Evolutionary conservation across 2,797 vertebrate genomes (phyloP), one percentile per base, ranked within the genome.

Genomic region (Acipenser oxyrinchus): DNA sequence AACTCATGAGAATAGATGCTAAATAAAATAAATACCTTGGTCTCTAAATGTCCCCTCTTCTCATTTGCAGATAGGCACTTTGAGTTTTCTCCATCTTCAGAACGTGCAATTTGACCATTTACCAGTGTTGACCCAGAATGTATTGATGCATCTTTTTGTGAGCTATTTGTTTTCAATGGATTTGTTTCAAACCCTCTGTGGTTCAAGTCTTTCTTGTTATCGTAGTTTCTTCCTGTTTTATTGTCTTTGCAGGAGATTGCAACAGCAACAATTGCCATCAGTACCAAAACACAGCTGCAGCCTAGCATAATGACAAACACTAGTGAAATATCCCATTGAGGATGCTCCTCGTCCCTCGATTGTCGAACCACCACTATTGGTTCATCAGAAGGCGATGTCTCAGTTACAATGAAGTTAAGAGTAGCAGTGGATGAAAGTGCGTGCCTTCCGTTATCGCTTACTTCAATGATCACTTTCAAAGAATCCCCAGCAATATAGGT

Each of bases 231-330:
- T 2, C 71, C 67, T 55, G 78, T 68, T 9, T 73, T 53, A 67
- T 79, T 77, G 18, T 79, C 72, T 69, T 76, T 81, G 74, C 85
- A 89, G 4, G 78, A 83, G 63, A 87, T 75, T 49, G 81, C 74
- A 0, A 89, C 83, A 4, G 72, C 69, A 48, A 88, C 66, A 6
- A 89, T 82, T 8, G 86, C 85, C 69, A 86, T 70, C 61, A 90
- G 75, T 65, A 89, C 66, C 75, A 92, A 64, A 0, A 77, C 77
- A 10, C 88, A 87, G 3, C 83, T 81, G n/a, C 84, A 81, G 0
- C 81, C 65, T 71, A 90, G 82, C 53, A 84, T 73, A 4, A 81
- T 63, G 6, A 91, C 84, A 66, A 83, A 78, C 55, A 87, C 74
- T 18, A 78, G 66, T 0, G 81, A 87, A 51, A 77, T 74, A 9